phyloP scores from a whole-genome alignment of 2,113 vertebrate genomes.

The Zosterops hypoxanthus region DNA sequence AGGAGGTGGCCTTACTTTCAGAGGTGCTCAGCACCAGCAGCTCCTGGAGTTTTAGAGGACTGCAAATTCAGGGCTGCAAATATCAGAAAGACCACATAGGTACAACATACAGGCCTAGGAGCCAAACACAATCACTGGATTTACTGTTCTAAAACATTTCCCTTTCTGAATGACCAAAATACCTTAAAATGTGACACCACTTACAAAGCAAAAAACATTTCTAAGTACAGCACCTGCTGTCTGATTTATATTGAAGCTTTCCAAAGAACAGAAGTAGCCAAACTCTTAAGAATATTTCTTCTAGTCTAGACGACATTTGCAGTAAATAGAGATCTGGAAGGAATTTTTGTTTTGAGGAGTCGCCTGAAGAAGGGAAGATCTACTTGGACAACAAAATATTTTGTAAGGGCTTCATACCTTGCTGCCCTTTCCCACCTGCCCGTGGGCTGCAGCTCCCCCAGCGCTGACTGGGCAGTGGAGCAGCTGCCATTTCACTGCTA shows the following conservation, averaged over 20 bases:
- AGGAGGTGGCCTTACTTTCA: conserved; percentile 12
- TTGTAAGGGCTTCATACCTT: not conserved
- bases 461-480: not conserved
- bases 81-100: not conserved
- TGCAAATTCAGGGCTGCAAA: not conserved
- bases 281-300: not conserved
- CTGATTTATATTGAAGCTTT: not conserved
- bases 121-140: conserved; percentile 5
- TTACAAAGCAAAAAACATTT: not conserved
- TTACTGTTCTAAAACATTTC: conserved; percentile 34
- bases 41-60: not conserved
- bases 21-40: conserved; percentile 19
- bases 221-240: conserved; percentile 1
- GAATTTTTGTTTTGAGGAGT: not conserved
- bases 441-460: not conserved
- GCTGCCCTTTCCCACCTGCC: not conserved
- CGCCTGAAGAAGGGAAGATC: not conserved
- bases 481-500: not conserved
- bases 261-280: not conserved
- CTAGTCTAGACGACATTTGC: not conserved
- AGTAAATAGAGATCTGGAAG: not conserved
- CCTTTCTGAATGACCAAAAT: conserved; percentile 45
- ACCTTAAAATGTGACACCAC: not conserved
- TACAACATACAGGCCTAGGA: not conserved
- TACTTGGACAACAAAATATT: not conserved